phyloP scores from a whole-genome alignment of 2,797 vertebrate genomes.

The Cynopterus sphinx region DNA sequence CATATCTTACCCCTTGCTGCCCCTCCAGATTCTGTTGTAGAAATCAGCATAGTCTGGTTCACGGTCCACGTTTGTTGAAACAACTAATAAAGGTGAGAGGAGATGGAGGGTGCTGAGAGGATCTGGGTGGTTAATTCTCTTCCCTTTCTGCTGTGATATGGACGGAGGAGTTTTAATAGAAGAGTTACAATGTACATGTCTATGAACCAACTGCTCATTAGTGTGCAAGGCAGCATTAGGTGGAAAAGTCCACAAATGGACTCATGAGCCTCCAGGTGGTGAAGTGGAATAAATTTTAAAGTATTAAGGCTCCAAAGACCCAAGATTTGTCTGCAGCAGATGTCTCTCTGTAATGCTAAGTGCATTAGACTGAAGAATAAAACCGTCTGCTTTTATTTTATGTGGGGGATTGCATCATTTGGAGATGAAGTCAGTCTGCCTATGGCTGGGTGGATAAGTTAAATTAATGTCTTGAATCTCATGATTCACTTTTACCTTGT shows the following conservation, averaged over 20 bases:
- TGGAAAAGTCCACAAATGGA: slow-evolving; percentile 47
- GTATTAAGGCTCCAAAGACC: slow-evolving; percentile 50
- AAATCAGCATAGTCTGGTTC: not conserved
- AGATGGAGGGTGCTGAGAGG: accelerated
- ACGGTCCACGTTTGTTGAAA: not conserved
- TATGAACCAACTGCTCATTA: not conserved
- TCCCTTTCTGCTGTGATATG: not conserved
- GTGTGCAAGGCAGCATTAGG: slow-evolving; percentile 36
- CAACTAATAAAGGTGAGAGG: not conserved
- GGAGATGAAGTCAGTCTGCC: slow-evolving; percentile 44
- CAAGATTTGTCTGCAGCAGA: slow-evolving; percentile 62
- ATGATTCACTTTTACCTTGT: slow-evolving; percentile 66
- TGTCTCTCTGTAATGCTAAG: slow-evolving; percentile 60
- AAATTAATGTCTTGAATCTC: slow-evolving; percentile 48
- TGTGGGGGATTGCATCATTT: slow-evolving; percentile 31
- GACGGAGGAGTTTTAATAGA: not conserved
- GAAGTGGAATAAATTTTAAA: slow-evolving; percentile 63
- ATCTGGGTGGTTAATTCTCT: not conserved
- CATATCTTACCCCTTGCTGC: not conserved
- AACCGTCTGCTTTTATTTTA: slow-evolving; percentile 54
- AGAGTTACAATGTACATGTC: not conserved
- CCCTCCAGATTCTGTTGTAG: not conserved
- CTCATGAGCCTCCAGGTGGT: slow-evolving; percentile 58
- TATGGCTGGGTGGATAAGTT: slow-evolving; percentile 40
- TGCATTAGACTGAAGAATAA: slow-evolving; percentile 40